Evolutionary conservation across 1,140 invertebrate genomes (phyloP), one percentile per base, ranked within the genome.

Genomic region (Dolichoris vasculosae): DNA sequence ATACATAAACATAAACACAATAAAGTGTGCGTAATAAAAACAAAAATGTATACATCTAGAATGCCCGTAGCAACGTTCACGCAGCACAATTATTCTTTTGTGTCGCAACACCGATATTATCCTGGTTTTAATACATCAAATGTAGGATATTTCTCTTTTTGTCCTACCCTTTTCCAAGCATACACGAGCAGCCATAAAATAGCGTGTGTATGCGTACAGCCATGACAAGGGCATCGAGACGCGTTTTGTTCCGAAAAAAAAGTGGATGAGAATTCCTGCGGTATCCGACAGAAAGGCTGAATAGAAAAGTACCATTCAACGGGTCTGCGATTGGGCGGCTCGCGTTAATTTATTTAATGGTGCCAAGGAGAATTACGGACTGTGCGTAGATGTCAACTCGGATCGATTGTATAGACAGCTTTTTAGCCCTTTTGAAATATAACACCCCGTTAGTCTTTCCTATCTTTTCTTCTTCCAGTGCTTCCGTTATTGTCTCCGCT

Each of bases 391-490:
- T 35, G 30, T 30, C 30, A 67, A 67, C n/a, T 15, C 7, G 3
- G 64, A 35, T 32, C 88, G 85, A 87, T 87, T 89, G 87, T 89
- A 90, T 90, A 88, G 88, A 81, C 89, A 88, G 86, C 67, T 87
- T 89, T 88, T 88, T 87, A 86, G n/a, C 83, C 77, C 86, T 40
- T 88, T 89, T 89, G 88, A 90, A 88, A 90, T 89, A 89, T 90
- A 67, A 67, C 82, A 82, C 86, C 83, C 43, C 38, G 15, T 4
- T 30, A 7, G 64, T 1, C 17, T 35, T 9, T 59, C 55, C 7
- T 59, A 20, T 26, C 1, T 59, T 59, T 20, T 51, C 15, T 35
- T 17, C 35, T 20, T 20, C 6, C 13, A 23, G 20, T 69, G n/a
- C 32, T 32, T n/a, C n/a, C n/a, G 35, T 0, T 20, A 7, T 20